These are phyloP conservation scores for Chaetura pelagica DNA, from an alignment of 2,113 vertebrate genomes.

Conservation along the genomic window DNA sequence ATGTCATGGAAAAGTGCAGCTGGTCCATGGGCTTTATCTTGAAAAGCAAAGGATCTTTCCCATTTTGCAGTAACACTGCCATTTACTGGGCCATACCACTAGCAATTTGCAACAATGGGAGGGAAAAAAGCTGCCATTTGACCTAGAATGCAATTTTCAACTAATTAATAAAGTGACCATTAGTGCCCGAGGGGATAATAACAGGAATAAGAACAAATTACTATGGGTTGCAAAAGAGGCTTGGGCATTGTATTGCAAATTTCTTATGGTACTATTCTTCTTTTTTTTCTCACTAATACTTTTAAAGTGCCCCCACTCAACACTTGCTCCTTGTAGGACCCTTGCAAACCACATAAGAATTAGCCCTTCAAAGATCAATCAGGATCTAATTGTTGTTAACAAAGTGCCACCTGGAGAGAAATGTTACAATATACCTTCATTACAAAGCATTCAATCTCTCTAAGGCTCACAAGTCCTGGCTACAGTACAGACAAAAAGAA, in stretches of 20 bases:
- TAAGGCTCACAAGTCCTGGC: constrained; percentile 44
- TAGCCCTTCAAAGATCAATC: constrained; percentile 79
- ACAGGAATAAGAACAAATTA: constrained; percentile 80
- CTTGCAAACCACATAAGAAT: constrained; percentile 76
- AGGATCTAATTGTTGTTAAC: constrained; percentile 78
- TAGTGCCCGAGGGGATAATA: constrained; percentile 79
- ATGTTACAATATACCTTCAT: constrained; percentile 79
- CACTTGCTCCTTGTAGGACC: constrained; percentile 76
- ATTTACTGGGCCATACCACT: constrained; percentile 73
- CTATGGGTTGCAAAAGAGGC: constrained; percentile 70
- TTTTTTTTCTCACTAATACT: constrained; percentile 64
- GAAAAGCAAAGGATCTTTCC: constrained; percentile 75
- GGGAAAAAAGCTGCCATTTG: constrained; percentile 76
- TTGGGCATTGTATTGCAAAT: constrained; percentile 77
- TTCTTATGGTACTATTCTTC: constrained; percentile 71
- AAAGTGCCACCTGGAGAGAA: constrained; percentile 80
- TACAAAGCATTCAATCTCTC: constrained; percentile 75
- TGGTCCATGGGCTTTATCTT: constrained; percentile 70
- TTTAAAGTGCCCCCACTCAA: constrained; percentile 78
- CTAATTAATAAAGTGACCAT: constrained; percentile 82
- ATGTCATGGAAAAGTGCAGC: constrained; percentile 72
- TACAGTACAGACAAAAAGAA: constrained; percentile 53
- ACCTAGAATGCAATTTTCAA: constrained; percentile 79
- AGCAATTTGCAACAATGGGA: constrained; percentile 76
- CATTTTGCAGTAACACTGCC: constrained; percentile 68